Conservation (phyloP, 2,113 vertebrate genomes). For the Pteropus alecto region DNA sequence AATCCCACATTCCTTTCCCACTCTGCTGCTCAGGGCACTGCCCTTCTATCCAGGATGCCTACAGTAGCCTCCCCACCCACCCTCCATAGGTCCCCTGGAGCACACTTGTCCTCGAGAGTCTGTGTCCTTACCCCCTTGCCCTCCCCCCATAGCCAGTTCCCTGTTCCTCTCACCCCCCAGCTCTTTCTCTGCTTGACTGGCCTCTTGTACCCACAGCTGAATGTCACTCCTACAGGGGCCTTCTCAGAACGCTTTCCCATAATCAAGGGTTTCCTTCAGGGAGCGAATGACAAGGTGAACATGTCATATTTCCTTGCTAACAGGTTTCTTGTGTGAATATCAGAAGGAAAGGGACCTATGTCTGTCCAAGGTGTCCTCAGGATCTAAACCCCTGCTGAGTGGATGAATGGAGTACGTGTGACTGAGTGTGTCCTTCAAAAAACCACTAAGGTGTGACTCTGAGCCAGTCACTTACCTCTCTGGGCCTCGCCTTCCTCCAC, state of each 20-base stretch:
- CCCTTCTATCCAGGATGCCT: background rate
- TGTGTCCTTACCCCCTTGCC: background rate
- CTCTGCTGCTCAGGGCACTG: background rate
- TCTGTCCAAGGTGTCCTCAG: background rate
- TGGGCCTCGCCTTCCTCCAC: background rate
- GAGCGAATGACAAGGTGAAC: background rate
- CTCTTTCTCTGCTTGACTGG: background rate
- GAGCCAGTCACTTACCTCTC: background rate
- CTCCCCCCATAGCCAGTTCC: rapidly evolving
- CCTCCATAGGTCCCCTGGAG: background rate
- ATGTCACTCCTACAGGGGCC: background rate
- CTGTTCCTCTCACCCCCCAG: background rate
- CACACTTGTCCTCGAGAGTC: background rate
- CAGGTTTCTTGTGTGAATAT: background rate
- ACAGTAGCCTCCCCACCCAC: background rate
- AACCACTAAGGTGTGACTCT: background rate
- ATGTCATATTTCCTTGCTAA: background rate
- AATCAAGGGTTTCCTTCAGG: background rate
- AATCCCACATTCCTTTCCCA: background rate
- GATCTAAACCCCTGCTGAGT: background rate
- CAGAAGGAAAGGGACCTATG: background rate
- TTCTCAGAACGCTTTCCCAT: background rate
- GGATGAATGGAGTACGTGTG: too few species aligned
- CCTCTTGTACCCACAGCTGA: background rate
- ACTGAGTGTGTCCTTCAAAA: background rate